Conservation (phyloP, 37 sponge, comb jelly and placozoan genomes). For the Spongia lamella region DNA sequence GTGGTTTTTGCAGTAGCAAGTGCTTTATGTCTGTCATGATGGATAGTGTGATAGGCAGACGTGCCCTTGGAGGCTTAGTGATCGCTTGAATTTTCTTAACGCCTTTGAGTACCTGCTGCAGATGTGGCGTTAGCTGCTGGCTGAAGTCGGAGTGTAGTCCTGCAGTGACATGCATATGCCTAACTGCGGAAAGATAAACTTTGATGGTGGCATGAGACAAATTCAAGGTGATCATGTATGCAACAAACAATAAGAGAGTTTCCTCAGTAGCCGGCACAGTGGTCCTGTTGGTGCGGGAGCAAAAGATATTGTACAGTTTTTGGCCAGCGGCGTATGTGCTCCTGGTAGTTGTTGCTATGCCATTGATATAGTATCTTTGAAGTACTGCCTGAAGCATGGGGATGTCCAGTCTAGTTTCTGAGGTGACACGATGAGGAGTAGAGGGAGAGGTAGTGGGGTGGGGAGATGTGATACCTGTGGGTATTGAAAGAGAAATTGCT, state of each 20-base stretch:
- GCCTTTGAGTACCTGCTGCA: conserved; percentile 26
- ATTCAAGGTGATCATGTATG: background rate
- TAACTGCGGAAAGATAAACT: conserved; percentile 26
- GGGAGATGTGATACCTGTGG: background rate
- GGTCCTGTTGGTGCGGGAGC: background rate
- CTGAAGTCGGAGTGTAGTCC: no score
- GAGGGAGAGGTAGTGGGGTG: background rate
- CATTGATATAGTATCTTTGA: background rate
- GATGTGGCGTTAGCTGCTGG: conserved; percentile 17
- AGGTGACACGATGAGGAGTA: background rate
- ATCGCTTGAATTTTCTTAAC: background rate
- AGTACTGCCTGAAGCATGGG: background rate
- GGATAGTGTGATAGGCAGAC: conserved; percentile 34
- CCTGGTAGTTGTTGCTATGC: conserved; percentile 34
- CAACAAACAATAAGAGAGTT: conserved; percentile 17
- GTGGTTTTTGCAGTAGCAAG: background rate
- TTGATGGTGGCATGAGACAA: conserved; percentile 13
- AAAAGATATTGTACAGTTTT: conserved; percentile 31
- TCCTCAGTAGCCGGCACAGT: background rate
- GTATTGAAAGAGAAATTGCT: conserved; percentile 7
- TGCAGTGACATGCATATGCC: conserved; percentile 26
- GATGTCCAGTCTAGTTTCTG: conserved; percentile 39
- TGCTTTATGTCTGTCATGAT: background rate
- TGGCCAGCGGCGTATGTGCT: conserved; percentile 32
- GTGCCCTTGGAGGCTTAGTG: background rate